Evolutionary conservation across 2,888 invertebrate species (phyloP).

Genomic region (Nephrocerus scutellatus): DNA sequence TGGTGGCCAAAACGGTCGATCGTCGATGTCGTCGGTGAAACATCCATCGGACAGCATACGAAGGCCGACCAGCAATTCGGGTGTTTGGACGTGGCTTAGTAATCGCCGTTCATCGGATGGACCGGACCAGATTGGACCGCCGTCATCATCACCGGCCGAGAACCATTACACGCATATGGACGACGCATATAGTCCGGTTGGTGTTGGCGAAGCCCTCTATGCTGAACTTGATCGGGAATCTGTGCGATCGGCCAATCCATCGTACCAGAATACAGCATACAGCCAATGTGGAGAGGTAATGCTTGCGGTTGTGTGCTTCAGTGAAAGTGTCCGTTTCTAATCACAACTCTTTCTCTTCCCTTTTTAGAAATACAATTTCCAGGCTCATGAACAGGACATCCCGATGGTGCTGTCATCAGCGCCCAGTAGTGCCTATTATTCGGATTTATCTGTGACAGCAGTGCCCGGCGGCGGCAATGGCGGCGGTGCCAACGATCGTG

Average conservation of each 20-base stretch:
- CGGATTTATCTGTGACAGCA: constrained; percentile 56
- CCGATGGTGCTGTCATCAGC: constrained; percentile 55
- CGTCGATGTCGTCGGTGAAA: constrained; percentile 45
- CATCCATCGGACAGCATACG: constrained; percentile 48
- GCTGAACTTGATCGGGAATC: constrained; percentile 62
- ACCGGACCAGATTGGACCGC: constrained; percentile 50
- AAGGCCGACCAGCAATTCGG: constrained; percentile 46
- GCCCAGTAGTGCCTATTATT: constrained; percentile 69
- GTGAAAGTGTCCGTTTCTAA: constrained; percentile 1
- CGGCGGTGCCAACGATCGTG: constrained; percentile 48
- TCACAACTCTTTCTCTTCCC: constrained; percentile 1
- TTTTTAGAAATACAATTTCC: constrained; percentile 43
- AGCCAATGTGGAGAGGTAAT: constrained; percentile 49
- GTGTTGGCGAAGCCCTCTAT: constrained; percentile 59
- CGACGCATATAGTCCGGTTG: constrained; percentile 54
- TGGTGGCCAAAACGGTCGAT: constrained; percentile 39
- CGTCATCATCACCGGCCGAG: constrained; percentile 53
- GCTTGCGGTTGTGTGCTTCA: constrained; percentile 5
- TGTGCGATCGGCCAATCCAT: constrained; percentile 51
- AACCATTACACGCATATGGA: constrained; percentile 70
- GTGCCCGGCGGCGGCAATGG: constrained; percentile 45
- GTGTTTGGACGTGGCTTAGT: constrained; percentile 45
- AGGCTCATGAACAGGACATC: constrained; percentile 48
- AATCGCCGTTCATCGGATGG: constrained; percentile 43
- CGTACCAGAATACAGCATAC: constrained; percentile 66